Base-by-base conservation (phyloP, 2,888 invertebrate genomes). In the Drosophila nr. medialis region DNA sequence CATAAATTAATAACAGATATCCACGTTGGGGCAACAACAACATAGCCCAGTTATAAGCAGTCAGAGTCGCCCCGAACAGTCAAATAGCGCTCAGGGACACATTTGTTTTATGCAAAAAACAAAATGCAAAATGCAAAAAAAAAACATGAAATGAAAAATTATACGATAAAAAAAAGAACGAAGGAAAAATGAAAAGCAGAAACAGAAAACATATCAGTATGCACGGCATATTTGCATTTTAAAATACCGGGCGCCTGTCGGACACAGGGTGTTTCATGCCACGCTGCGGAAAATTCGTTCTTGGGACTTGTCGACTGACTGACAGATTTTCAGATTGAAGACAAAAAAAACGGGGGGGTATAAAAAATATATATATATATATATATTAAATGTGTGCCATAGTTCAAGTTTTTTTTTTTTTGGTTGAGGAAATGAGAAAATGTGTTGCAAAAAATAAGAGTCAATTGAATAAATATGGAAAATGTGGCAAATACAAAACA, bases 1-100 rank as follows among this genome's bases (percentile, higher is more conserved):
- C 87, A 87, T 87, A 87, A 90, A 87, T 87, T 87, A 90, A 87
- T 87, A 89, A 89, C 90, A 90, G 87, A 87, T 86, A 89, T 89
- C 89, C 89, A 75, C 83, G 67, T 63, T 51, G 66, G 60, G 64
- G 45, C 63, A 77, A 60, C 70, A 65, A 55, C 70, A 70, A 65
- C 74, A 80, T 80, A 88, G 83, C 81, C 89, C 89, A 86, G 83
- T 86, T 88, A 86, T 84, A 88, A 83, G 83, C 74, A 84, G 80
- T 77, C 83, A 38, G 61, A 48, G 64, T 54, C 62, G 59, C 72
- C 58, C 65, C 59, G 58, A 81, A 71, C 77, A 80, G 80, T 82
- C 85, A 84, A 81, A 87, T 79, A 72, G 65, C 69, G 90, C 90
- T 86, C 90, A 90, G 90, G 90, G 86, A 89, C 90, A 90, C 89